A percentile compares a stretch with the other conserved stretches of the same genome.
phyloP scores from a whole-genome alignment of 2,113 vertebrate species.

The Uria aalge region DNA sequence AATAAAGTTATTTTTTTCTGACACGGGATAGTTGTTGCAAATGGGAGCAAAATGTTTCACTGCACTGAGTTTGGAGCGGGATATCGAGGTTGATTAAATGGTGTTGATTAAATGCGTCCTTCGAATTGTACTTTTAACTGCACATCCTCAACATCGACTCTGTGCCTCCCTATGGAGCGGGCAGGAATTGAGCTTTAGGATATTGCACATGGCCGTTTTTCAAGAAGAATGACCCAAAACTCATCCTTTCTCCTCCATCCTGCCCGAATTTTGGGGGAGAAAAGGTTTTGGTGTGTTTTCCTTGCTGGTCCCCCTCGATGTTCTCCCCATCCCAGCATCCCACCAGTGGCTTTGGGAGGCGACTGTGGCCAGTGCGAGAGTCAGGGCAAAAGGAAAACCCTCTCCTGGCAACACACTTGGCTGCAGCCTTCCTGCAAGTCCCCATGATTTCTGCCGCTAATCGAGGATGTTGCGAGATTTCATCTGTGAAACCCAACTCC shows the following conservation, averaged over 20 bases:
- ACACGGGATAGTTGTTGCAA: rapidly evolving
- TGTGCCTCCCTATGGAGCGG: rapidly evolving
- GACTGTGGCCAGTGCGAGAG: rapidly evolving
- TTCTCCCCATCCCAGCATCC: background rate
- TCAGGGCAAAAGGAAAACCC: background rate
- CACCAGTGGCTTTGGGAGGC: background rate
- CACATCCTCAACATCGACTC: rapidly evolving
- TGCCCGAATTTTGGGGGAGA: background rate
- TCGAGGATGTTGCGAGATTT: background rate
- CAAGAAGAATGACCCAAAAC: background rate
- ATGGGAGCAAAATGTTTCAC: background rate
- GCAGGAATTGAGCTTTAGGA: background rate
- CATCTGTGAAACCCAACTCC: background rate
- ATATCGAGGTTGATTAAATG: background rate
- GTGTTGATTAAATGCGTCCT: background rate
- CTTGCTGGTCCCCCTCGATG: rapidly evolving
- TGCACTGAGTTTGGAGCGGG: rapidly evolving
- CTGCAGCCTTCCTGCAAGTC: background rate
- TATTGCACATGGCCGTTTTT: background rate
- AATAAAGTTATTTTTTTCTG: background rate
- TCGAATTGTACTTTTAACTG: background rate
- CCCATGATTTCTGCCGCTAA: background rate
- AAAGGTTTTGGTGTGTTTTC: background rate
- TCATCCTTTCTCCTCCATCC: background rate
- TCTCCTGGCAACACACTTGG: background rate